Evolutionary conservation across 2,888 invertebrate genomes (phyloP).

Genomic region (Brassicogethes aeneus): DNA sequence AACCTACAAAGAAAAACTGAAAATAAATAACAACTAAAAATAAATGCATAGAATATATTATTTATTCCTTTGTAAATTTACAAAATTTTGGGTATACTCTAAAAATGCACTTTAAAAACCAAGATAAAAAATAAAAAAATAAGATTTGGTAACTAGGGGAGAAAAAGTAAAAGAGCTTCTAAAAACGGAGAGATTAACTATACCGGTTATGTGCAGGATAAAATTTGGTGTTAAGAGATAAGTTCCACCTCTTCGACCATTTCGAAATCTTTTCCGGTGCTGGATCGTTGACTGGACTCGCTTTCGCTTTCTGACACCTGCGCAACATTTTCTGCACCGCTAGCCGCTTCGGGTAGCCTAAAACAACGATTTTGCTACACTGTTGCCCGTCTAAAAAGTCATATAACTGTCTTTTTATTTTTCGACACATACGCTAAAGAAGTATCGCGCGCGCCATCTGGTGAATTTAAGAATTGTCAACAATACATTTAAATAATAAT

Average conservation of each 20-base stretch:
- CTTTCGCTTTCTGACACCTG: constrained; percentile 67
- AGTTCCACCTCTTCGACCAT: constrained; percentile 68
- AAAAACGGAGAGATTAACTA: background rate
- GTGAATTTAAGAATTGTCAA: too few species aligned
- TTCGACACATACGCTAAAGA: too few species aligned
- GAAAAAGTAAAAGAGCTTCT: background rate
- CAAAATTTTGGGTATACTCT: background rate
- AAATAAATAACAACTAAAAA: background rate
- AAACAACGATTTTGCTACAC: too few species aligned
- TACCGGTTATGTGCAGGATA: too few species aligned
- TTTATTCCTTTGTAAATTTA: background rate
- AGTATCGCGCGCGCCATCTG: too few species aligned
- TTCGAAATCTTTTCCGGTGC: constrained; percentile 81
- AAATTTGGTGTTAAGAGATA: constrained; percentile 33
- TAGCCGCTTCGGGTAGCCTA: background rate
- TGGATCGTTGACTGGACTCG: constrained; percentile 69
- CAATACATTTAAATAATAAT: too few species aligned
- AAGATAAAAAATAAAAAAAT: background rate
- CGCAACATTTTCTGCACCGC: constrained; percentile 9
- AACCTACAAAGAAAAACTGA: background rate
- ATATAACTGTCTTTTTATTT: too few species aligned
- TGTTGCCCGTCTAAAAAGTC: too few species aligned
- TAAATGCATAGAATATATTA: background rate
- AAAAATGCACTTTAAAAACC: background rate
- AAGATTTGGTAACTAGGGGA: background rate